Percentiles rank a stretch among this genome's conserved stretches.
Conservation (phyloP, 2,113 vertebrate species). For the Patagioenas fasciata region DNA sequence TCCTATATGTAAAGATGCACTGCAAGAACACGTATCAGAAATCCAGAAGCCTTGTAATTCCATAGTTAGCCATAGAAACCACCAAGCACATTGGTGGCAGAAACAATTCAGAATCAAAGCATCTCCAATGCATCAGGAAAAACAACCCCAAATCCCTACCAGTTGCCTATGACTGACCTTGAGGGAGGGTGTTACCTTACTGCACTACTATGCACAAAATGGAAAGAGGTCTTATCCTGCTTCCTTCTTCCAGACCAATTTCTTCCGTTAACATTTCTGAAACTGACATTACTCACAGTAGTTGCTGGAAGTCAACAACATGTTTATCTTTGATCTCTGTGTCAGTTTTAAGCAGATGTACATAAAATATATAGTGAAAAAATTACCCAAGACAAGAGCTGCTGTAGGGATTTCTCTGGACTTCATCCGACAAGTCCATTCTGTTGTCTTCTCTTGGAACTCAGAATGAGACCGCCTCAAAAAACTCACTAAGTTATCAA, state of each 20-base stretch:
- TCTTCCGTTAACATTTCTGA: background rate
- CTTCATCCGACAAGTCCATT: slow-evolving; percentile 85
- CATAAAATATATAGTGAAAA: background rate
- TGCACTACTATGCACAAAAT: background rate
- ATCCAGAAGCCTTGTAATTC: background rate
- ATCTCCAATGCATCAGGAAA: background rate
- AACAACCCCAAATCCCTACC: background rate
- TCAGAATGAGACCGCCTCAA: slow-evolving; percentile 78
- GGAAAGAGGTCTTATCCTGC: background rate
- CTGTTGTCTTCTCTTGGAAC: slow-evolving; percentile 70
- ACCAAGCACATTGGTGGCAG: background rate
- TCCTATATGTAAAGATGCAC: background rate
- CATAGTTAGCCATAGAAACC: background rate
- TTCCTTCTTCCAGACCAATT: background rate
- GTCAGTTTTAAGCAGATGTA: background rate
- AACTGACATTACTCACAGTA: background rate
- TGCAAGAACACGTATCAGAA: background rate
- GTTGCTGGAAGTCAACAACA: background rate
- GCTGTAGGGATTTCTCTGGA: slow-evolving; percentile 92
- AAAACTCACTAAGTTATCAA: slow-evolving; percentile 86
- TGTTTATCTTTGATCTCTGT: background rate
- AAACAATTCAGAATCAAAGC: background rate
- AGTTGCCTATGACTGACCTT: background rate
- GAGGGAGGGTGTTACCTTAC: background rate
- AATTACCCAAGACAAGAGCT: slow-evolving; percentile 87